A percentile compares a stretch with the other conserved stretches of the same genome.
These are phyloP conservation scores for Napeogenes inachia DNA, from an alignment of 2,888 invertebrate species.

Conservation along the genomic window DNA sequence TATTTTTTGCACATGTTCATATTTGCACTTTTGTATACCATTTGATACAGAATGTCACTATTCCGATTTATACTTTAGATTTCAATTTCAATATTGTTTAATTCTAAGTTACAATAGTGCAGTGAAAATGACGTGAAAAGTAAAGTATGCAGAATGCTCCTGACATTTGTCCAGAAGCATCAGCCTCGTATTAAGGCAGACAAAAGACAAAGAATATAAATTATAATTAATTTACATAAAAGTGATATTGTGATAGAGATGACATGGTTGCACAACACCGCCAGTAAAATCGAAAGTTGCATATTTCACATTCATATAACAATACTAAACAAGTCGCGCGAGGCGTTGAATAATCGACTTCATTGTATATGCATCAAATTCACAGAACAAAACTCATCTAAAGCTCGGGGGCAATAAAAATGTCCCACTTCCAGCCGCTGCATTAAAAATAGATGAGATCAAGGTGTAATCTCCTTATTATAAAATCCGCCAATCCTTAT, in stretches of 20 bases:
- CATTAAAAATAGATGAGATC: conserved; percentile 71
- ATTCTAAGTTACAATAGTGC: conserved; percentile 14
- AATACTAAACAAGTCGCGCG: conserved; percentile 54
- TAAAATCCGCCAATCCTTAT: conserved; percentile 71
- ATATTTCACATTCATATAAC: conserved; percentile 64
- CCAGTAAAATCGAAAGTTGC: conserved; percentile 34
- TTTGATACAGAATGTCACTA: conserved; percentile 75
- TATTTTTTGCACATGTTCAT: conserved; percentile 78
- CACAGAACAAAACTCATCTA: conserved; percentile 76
- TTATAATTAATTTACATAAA: background rate
- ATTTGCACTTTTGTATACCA: conserved; percentile 66
- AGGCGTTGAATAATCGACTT: conserved; percentile 72
- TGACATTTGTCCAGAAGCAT: conserved; percentile 17
- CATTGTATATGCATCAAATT: conserved; percentile 77
- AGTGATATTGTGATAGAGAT: background rate
- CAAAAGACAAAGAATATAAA: background rate
- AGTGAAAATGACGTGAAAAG: conserved; percentile 12
- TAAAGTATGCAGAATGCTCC: conserved; percentile 18
- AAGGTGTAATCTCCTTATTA: conserved; percentile 76
- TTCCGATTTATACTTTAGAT: conserved; percentile 51
- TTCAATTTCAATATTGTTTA: conserved; percentile 36
- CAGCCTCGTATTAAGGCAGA: background rate
- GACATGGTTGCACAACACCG: background rate
- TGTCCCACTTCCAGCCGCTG: conserved; percentile 65
- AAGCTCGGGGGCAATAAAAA: conserved; percentile 72